Conservation (phyloP, 2,113 vertebrate species). For the Picathartes gymnocephalus region DNA sequence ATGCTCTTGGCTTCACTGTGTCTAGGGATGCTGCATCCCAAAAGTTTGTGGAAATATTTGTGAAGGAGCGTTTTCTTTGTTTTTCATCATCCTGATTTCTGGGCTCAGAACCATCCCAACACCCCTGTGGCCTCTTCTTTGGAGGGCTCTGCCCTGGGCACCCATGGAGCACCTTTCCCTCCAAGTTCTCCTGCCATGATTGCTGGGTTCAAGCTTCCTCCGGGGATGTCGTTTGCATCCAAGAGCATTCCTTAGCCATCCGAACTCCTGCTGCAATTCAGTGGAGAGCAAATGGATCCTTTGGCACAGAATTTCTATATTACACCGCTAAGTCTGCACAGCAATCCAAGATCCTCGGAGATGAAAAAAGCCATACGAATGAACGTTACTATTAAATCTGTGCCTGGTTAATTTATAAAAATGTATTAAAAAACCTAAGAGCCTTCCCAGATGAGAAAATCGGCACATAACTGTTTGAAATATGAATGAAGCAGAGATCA, state of each 20-base stretch:
- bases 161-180: neutral
- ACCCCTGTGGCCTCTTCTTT: neutral
- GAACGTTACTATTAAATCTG: conserved; percentile 51
- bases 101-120: neutral
- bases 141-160: neutral
- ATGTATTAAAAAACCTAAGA: conserved; percentile 21
- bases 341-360: neutral
- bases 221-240: accelerated
- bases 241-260: neutral
- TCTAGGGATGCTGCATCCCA: neutral
- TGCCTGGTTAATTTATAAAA: conserved; percentile 62
- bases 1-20: accelerated
- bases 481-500: conserved; percentile 44
- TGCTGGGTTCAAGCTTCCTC: neutral
- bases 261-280: neutral
- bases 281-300: neutral
- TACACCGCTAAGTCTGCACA: neutral
- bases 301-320: accelerated
- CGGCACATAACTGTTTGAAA: conserved; percentile 54
- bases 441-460: conserved; percentile 50
- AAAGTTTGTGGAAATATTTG: accelerated
- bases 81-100: neutral
- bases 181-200: neutral
- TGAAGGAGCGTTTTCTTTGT: neutral
- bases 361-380: neutral